These are phyloP conservation scores for Muscina levida DNA, from an alignment of 2,888 invertebrate genomes.

Conservation along the genomic window DNA sequence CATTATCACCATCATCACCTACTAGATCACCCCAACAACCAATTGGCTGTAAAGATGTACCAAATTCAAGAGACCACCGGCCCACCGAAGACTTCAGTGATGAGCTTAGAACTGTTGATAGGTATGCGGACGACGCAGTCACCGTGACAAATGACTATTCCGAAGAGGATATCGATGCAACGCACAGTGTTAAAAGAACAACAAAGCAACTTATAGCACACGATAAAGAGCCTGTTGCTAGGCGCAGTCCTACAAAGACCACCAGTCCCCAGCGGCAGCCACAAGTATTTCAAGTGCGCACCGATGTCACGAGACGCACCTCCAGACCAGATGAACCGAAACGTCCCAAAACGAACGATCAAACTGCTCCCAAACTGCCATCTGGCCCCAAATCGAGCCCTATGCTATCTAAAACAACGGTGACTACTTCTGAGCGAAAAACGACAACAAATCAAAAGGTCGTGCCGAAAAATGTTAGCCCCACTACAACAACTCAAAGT, in stretches of 20 bases:
- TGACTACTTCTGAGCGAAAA: background rate
- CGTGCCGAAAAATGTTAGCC: background rate
- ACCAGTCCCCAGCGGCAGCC: constrained; percentile 27
- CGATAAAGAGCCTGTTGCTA: constrained; percentile 37
- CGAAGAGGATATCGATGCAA: constrained; percentile 49
- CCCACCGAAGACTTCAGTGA: constrained; percentile 56
- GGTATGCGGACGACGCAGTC: constrained; percentile 67
- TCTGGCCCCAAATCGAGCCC: background rate
- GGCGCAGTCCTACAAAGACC: constrained; percentile 28
- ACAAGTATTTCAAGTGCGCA: background rate
- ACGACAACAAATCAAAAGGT: constrained; percentile 23
- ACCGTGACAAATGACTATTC: constrained; percentile 32
- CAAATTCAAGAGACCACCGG: constrained; percentile 7
- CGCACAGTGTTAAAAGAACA: constrained; percentile 34
- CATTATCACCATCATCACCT: constrained; percentile 58
- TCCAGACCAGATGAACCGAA: constrained; percentile 2
- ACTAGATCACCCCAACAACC: constrained; percentile 58
- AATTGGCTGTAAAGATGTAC: constrained; percentile 53
- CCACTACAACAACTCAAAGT: constrained; percentile 9
- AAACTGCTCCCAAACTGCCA: constrained; percentile 18
- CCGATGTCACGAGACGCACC: background rate
- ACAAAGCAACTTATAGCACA: constrained; percentile 52
- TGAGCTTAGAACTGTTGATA: constrained; percentile 70
- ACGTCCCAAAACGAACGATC: constrained; percentile 21
- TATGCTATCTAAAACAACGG: background rate